A percentile compares a stretch with the other conserved stretches of the same genome.
phyloP scores from a whole-genome alignment of 2,888 invertebrate species.

The Zaprionus lineosus region DNA sequence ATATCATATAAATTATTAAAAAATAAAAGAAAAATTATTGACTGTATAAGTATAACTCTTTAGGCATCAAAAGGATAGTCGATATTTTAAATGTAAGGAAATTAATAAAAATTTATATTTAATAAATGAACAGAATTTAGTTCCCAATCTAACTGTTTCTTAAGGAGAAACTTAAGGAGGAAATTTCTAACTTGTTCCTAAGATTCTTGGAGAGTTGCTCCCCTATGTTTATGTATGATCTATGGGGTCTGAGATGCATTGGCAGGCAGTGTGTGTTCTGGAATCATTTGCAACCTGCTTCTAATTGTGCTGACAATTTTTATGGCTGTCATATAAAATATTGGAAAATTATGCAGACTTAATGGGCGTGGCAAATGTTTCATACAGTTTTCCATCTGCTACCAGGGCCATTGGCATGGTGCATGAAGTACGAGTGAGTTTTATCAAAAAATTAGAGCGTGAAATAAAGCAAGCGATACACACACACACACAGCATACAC shows the following conservation, averaged over 20 bases:
- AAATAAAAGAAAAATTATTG: too few species aligned
- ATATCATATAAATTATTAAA: too few species aligned
- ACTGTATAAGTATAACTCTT: too few species aligned
- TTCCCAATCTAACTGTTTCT: too few species aligned
- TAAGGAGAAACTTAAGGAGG: too few species aligned
- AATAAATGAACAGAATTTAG: too few species aligned
- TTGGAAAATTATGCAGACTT: conserved; percentile 70
- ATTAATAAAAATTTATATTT: not conserved
- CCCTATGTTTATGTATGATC: too few species aligned
- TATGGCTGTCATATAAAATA: conserved; percentile 63
- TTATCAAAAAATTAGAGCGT: conserved; percentile 73
- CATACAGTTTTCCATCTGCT: conserved; percentile 59
- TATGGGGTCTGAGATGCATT: too few species aligned
- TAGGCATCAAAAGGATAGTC: too few species aligned
- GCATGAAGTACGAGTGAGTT: conserved; percentile 28
- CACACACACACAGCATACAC: not conserved
- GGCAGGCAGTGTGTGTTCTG: conserved; percentile 21
- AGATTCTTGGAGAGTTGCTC: too few species aligned
- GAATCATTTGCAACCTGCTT: conserved; percentile 57
- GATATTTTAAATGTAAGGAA: too few species aligned
- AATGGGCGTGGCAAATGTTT: conserved; percentile 47
- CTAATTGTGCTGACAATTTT: conserved; percentile 75
- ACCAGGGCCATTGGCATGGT: conserved; percentile 12
- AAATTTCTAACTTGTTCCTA: too few species aligned
- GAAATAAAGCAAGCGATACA: conserved; percentile 53